A percentile compares a stretch with the other conserved stretches of the same genome.
Conservation (phyloP, 2,113 vertebrate species). For the Fregetta grallaria region DNA sequence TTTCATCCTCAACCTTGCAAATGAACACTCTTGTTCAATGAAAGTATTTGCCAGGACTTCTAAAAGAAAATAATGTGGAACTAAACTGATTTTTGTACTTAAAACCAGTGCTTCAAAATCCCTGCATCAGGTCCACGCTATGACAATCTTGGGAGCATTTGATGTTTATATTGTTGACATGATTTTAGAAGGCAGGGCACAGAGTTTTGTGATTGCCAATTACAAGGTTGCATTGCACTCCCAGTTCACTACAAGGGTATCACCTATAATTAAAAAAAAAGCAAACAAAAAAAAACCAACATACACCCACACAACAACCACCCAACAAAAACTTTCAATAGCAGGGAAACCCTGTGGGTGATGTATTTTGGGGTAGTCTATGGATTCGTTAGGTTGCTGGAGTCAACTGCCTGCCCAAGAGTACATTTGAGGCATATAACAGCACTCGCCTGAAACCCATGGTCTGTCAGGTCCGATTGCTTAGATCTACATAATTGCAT, state of each 20-base stretch:
- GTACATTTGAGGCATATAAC: background rate
- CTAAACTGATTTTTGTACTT: background rate
- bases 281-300: no score
- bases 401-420: background rate
- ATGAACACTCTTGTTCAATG: background rate
- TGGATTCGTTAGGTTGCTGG: background rate
- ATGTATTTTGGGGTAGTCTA: background rate
- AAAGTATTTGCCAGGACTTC: background rate
- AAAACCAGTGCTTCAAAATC: background rate
- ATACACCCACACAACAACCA: background rate
- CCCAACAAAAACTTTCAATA: background rate
- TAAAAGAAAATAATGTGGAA: background rate
- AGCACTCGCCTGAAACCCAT: background rate
- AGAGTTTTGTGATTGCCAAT: background rate
- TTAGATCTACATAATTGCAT: slow-evolving; percentile 34
- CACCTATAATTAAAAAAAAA: background rate
- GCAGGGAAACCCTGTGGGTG: background rate
- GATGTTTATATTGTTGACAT: background rate
- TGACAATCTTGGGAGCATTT: background rate
- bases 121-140: background rate
- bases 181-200: background rate
- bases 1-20: background rate
- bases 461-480: slow-evolving; percentile 17
- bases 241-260: background rate
- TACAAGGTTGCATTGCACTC: background rate